phyloP scores from a whole-genome alignment of 2,888 invertebrate species.

The Drosophila phalerata region DNA sequence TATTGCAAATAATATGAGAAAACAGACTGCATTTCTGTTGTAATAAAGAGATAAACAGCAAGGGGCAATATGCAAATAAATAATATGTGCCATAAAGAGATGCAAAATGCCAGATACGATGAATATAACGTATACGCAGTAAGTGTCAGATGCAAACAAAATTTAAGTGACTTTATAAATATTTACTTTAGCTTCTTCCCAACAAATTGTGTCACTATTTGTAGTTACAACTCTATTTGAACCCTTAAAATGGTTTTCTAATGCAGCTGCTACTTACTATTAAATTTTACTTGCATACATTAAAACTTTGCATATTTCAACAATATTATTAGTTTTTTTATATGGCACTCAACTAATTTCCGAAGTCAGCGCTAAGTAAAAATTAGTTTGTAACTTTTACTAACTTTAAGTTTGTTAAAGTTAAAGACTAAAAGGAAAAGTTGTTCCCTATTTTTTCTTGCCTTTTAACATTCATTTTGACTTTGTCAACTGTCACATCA shows the following conservation, averaged over 20 bases:
- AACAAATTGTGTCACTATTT: conserved; percentile 11
- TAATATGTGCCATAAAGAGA: conserved; percentile 46
- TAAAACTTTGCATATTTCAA: conserved; percentile 42
- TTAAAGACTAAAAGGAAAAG: conserved; percentile 22
- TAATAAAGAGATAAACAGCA: conserved; percentile 51
- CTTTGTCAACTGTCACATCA: conserved; percentile 49
- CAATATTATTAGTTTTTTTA: conserved; percentile 13
- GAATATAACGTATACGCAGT: conserved; percentile 15
- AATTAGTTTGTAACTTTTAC: conserved; percentile 41
- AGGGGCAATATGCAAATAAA: conserved; percentile 36
- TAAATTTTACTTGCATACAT: conserved; percentile 1
- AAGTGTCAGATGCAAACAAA: conserved; percentile 16
- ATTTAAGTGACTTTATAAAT: conserved; percentile 32
- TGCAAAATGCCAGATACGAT: conserved; percentile 25
- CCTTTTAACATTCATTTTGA: conserved; percentile 35
- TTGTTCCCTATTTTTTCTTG: conserved; percentile 24
- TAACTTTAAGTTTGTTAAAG: conserved; percentile 19
- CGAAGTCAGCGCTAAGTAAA: conserved; percentile 35
- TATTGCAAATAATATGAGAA: conserved; percentile 60
- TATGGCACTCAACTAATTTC: conserved; percentile 53
- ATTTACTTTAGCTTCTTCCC: conserved; percentile 19
- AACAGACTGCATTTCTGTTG: conserved; percentile 53
- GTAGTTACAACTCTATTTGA: background rate
- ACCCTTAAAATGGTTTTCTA: background rate
- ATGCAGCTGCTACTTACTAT: conserved; percentile 2